Evolutionary conservation across 2,888 invertebrate species (phyloP).

Genomic region (Crematogaster levior): DNA sequence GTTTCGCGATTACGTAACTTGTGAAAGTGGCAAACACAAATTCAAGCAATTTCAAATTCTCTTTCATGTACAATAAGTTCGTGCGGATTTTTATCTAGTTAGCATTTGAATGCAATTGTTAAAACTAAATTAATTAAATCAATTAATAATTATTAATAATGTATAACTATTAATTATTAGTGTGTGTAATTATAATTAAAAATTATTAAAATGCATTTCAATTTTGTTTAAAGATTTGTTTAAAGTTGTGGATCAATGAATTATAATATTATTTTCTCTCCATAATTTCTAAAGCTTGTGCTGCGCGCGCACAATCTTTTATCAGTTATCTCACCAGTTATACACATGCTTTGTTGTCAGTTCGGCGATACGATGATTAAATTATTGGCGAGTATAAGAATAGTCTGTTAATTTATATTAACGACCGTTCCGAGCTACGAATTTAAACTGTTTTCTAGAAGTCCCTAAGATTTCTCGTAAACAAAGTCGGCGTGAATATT

Average conservation of each 20-base stretch:
- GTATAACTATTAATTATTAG: no score
- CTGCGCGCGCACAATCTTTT: not conserved
- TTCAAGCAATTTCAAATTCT: not conserved
- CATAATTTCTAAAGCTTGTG: not conserved
- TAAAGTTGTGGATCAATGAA: no score
- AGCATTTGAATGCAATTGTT: no score
- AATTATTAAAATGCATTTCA: no score
- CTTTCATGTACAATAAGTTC: no score
- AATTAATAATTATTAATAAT: no score
- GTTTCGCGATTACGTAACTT: constrained; percentile 2
- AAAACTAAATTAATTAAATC: no score
- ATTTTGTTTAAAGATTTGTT: no score
- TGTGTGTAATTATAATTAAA: no score
- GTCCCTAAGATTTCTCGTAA: constrained; percentile 14
- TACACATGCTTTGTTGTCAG: not conserved
- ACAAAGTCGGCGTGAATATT: constrained; percentile 36
- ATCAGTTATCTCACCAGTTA: not conserved
- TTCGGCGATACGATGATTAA: not conserved
- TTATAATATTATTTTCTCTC: not conserved
- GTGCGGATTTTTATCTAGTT: no score
- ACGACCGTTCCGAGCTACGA: not conserved
- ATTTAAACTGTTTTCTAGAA: constrained; percentile 22
- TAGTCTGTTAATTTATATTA: constrained; percentile 27
- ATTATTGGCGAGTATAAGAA: constrained; percentile 25
- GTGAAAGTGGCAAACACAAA: not conserved